Base-by-base conservation (phyloP, 2,888 invertebrate genomes). In the Diplolepis rosae region DNA sequence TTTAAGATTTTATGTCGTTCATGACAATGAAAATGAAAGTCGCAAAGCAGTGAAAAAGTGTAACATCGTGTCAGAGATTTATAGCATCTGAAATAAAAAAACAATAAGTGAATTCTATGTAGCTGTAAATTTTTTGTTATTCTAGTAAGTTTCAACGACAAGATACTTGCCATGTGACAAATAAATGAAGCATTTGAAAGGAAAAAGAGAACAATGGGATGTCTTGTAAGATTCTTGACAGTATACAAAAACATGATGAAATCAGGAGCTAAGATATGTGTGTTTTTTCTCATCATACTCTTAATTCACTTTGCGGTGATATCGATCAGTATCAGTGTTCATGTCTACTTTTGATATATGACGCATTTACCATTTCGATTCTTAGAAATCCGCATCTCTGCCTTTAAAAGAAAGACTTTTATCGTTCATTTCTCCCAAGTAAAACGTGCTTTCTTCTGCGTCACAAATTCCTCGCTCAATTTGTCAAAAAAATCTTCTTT, bases 401-500 rank as follows among this genome's bases (percentile, higher is more conserved):
- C 7, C 6, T 27, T 54, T 54, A 30, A 54, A 54, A 54, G 30
- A 54, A 54, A 30, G 54, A 54, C 18, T 54, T 54, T 54, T 54
- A 54, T 54, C 54, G 32, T 54, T 54, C 15, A 32, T 15, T 32
- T 28, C 54, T 54, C 18, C 30, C 54, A 30, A 54, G 32, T 28
- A 18, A 54, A 30, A 54, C 54, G 30, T 54, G 54, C 54, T 54
- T 54, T 54, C 30, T 54, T 18, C 32, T 18, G 18, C 7, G 77
- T 68, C 79, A 76, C 77, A 77, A 72, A 79, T 80, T 73, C 74
- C 73, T 74, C 76, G 77, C 76, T 77, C 81, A 77, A 82, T 82
- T 79, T 80, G 81, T 84, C 84, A 82, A 80, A 81, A n/a, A 81
- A 76, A 73, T 71, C 71, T 30, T 22, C 30, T 71, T 76, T 61